Evolutionary conservation across 2,113 vertebrate species (phyloP).

Genomic region (Vidua chalybeata): DNA sequence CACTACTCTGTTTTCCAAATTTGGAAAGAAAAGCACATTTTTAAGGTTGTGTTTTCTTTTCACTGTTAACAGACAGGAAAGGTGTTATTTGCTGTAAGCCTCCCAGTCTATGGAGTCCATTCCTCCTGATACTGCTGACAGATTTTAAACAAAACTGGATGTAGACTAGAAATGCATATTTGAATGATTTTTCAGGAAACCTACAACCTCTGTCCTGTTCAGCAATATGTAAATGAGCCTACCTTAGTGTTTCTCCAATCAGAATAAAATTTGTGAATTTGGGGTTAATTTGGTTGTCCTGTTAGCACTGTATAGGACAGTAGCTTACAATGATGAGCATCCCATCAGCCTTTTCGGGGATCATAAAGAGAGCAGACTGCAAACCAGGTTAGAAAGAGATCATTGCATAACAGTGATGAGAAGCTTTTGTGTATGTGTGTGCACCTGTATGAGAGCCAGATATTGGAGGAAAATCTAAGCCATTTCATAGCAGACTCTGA

Average conservation of each 20-base stretch:
- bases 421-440: background rate
- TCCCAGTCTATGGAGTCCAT: background rate
- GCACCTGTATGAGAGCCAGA: background rate
- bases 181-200: background rate
- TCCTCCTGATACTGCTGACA: background rate
- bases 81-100: background rate
- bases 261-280: background rate
- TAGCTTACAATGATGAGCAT: rapidly evolving
- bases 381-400: background rate
- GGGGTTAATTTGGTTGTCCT: background rate
- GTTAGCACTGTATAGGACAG: background rate
- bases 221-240: background rate
- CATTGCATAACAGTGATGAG: background rate
- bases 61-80: background rate
- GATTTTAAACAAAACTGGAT: background rate
- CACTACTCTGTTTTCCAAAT: background rate
- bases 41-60: background rate
- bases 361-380: background rate
- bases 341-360: background rate
- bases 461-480: background rate
- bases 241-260: background rate
- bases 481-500: background rate
- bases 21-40: background rate
- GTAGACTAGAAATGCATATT: background rate
- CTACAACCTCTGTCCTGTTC: background rate